These are phyloP conservation scores for Bolborhynchus lineola DNA, from an alignment of 2,113 vertebrate species.

Conservation along the genomic window DNA sequence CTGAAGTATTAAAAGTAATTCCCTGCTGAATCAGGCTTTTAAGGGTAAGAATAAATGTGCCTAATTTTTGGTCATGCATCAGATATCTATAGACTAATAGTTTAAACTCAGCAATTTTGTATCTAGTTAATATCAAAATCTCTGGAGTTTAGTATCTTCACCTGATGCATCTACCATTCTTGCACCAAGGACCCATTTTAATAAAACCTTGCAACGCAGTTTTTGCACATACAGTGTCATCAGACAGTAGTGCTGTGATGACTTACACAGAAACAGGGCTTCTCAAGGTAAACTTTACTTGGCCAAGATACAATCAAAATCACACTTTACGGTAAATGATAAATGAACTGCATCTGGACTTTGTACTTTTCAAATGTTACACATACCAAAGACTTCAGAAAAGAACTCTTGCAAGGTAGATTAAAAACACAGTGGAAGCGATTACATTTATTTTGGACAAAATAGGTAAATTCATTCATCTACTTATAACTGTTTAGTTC, in stretches of 20 bases:
- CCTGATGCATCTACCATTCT: background rate
- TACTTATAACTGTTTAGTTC: background rate
- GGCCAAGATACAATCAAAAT: background rate
- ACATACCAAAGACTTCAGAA: background rate
- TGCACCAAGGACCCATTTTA: background rate
- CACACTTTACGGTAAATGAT: background rate
- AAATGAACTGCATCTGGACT: background rate
- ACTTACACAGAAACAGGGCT: background rate
- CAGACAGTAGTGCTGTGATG: background rate
- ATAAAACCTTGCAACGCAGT: background rate
- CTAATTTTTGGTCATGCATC: constrained; percentile 53
- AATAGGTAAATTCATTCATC: background rate
- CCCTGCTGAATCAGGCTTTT: constrained; percentile 54
- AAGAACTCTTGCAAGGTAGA: background rate
- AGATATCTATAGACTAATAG: constrained; percentile 24
- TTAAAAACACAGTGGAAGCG: background rate
- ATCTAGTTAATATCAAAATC: background rate
- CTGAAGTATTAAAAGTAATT: constrained; percentile 61
- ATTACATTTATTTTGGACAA: background rate
- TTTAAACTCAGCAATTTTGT: constrained; percentile 26
- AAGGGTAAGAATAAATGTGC: constrained; percentile 38
- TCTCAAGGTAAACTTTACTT: background rate
- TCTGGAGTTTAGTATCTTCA: background rate
- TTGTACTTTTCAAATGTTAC: background rate
- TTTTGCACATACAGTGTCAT: background rate